These are phyloP conservation scores for Calypte anna DNA, from an alignment of 2,113 vertebrate genomes.

Conservation along the genomic window DNA sequence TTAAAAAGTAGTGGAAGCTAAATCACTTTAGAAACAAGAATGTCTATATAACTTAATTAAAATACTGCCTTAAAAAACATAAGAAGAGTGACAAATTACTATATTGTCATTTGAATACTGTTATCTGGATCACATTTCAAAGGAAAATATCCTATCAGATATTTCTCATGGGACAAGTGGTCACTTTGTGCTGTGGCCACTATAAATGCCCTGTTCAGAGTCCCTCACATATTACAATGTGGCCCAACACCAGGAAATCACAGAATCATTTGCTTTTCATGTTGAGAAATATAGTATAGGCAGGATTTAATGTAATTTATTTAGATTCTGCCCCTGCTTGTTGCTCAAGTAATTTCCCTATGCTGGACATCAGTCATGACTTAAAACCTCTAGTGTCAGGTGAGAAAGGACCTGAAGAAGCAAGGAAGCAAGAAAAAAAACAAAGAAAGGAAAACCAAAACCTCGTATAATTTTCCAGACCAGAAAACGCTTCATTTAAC, in stretches of 20 bases:
- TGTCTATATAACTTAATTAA: not conserved
- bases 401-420: not conserved
- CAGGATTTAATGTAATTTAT: rapidly evolving
- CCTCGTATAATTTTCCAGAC: not conserved
- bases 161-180: not conserved
- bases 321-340: not conserved
- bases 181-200: too few relatives aligned
- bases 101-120: not conserved
- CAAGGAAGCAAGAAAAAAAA: not conserved
- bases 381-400: not conserved
- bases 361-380: rapidly evolving
- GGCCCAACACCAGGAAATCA: not conserved
- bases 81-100: not conserved
- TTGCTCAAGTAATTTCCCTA: not conserved
- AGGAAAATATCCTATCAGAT: not conserved
- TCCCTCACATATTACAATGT: not conserved
- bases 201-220: not conserved
- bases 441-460: too few relatives aligned
- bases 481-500: not conserved
- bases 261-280: not conserved
- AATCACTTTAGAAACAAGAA: not conserved
- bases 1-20: not conserved
- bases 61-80: not conserved
- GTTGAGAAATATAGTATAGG: not conserved
- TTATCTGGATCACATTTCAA: not conserved